A percentile compares a stretch with the other conserved stretches of the same genome.
Evolutionary conservation across 2,797 vertebrate genomes (phyloP).

Genomic region (Sebastes diaconus): DNA sequence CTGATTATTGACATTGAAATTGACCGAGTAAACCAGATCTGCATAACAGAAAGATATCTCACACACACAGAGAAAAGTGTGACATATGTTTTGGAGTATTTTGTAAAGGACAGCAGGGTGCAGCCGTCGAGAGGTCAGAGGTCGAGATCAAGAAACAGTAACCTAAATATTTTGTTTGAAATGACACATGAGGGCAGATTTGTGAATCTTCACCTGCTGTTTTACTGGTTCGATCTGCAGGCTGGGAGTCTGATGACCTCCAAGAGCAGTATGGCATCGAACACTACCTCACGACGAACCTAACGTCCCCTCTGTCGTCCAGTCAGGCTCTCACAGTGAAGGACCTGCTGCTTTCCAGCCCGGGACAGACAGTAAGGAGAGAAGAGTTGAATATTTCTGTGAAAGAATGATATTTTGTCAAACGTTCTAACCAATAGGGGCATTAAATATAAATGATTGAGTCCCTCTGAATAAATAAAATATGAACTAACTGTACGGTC

Average conservation of each 20-base stretch:
- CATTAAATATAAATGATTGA: not conserved
- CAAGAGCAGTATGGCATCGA: constrained; percentile 56
- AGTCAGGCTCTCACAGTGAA: constrained; percentile 87
- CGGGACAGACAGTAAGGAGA: constrained; percentile 58
- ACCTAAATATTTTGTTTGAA: not conserved
- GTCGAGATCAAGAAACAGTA: not conserved
- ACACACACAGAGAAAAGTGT: not conserved
- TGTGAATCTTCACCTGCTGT: constrained; percentile 4
- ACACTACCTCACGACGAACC: constrained; percentile 52
- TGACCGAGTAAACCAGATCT: not conserved
- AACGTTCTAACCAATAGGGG: not conserved
- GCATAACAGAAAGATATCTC: not conserved
- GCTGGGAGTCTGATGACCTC: constrained; percentile 52
- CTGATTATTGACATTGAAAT: not conserved
- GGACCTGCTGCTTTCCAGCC: constrained; percentile 88
- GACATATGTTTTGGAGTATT: not conserved
- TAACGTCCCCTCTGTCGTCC: constrained; percentile 11
- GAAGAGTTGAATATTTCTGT: not conserved
- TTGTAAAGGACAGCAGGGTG: constrained; percentile 6
- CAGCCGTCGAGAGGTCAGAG: not conserved
- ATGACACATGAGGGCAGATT: not conserved
- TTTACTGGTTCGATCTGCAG: constrained; percentile 36
- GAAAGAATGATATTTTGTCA: not conserved
- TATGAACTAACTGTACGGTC: not conserved
- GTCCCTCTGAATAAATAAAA: not conserved